Evolutionary conservation across 2,888 invertebrate species (phyloP), one percentile per base, ranked within the genome.

Genomic region (Anarsia innoxiella): DNA sequence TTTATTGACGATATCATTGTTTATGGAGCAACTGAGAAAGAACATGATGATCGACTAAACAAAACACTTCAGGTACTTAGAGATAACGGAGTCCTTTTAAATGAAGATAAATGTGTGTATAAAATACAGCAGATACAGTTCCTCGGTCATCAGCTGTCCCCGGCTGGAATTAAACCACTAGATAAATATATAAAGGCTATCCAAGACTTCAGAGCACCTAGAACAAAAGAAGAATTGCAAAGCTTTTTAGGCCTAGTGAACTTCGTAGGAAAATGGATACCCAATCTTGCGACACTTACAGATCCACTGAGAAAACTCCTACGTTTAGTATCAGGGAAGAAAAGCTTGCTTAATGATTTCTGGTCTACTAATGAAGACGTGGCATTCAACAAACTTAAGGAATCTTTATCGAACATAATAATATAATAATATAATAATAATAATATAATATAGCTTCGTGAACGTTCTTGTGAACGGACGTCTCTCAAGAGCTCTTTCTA

Each of bases 1-100:
- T 56, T 61, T 15, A 59, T 61, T 5, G 73, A 76, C 44, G 69
- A 73, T 47, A 67, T 77, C 29, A 35, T 68, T 2, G 42, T 74
- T 8, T 56, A 12, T 8, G 39, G 41, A 1, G 8, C 10, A 1
- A 10, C 41, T 23, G 1, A 16, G 19, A 25, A 43, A 34, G 37
- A 46, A 27, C 68, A 66, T 39, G 57, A 72, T 38, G 25, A 15
- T 12, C 39, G 54, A 4, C 39, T 69, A 12, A 19, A 40, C 13
- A 29, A 43, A 36, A 56, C 60, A 1, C 6, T 42, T n/a, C 11
- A 27, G 16, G 35, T 35, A 3, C 25, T 45, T 2, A 31, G 31
- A 13, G 14, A 45, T 44, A 35, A 33, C 40, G 30, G 42, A 31
- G 42, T 46, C 14, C n/a, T 37, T 15, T 12, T 46, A 6, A 40